Conservation (phyloP, 2,888 invertebrate species). For the Tinea pellionella region DNA sequence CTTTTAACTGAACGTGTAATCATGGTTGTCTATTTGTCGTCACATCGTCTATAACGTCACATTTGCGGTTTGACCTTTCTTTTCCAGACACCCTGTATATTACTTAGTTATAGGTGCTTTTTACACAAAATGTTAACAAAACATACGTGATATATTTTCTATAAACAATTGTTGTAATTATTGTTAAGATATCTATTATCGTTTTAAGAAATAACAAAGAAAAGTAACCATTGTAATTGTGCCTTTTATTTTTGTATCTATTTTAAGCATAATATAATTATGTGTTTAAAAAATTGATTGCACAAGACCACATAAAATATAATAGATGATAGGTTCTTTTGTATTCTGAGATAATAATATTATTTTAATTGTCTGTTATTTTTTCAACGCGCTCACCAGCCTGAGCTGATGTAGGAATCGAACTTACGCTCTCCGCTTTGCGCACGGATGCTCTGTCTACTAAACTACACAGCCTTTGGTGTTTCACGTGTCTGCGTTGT, state of each 20-base stretch:
- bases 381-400: no score
- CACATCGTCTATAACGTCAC: no score
- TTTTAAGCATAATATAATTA: background rate
- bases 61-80: no score
- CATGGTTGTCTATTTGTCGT: no score
- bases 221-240: background rate
- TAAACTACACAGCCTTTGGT: no score
- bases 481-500: no score
- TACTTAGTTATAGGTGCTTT: conserved; percentile 45
- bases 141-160: conserved; percentile 47
- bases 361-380: no score
- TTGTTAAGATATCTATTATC: conserved; percentile 18
- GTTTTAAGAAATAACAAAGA: conserved; percentile 1
- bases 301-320: background rate
- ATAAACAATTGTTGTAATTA: conserved; percentile 19
- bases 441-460: no score
- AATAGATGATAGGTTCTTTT: background rate
- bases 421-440: no score
- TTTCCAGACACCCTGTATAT: no score
- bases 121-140: conserved; percentile 38
- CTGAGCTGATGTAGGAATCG: no score
- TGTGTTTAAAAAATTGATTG: background rate
- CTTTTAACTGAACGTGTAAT: no score
- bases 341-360: conserved; percentile 2
- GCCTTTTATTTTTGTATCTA: background rate